phyloP scores from a whole-genome alignment of 2,888 invertebrate species.

The Aporophyla lueneburgensis region DNA sequence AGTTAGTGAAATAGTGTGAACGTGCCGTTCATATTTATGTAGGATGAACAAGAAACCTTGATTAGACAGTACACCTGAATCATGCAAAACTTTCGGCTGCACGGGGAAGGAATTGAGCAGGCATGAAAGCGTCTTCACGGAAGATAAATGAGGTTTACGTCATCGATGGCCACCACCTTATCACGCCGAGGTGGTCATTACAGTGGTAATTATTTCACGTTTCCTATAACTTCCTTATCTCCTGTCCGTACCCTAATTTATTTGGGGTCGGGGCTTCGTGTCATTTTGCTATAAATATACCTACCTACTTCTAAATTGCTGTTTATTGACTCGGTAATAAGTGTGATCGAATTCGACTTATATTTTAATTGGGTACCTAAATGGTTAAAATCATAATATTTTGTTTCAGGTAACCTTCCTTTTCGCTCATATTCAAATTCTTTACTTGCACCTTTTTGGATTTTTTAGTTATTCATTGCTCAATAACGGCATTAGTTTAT shows the following conservation, averaged over 20 bases:
- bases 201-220: background rate
- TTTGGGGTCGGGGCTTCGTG: background rate
- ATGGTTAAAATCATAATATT: background rate
- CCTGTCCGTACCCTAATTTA: background rate
- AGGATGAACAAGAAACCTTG: conserved; percentile 29
- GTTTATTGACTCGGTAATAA: background rate
- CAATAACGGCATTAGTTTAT: background rate
- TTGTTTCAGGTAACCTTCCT: background rate
- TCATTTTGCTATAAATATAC: background rate
- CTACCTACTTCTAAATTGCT: background rate
- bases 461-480: background rate
- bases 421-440: background rate
- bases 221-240: background rate
- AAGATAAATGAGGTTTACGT: background rate
- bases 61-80: conserved; percentile 29
- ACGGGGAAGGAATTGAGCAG: conserved; percentile 2
- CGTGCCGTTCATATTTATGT: conserved; percentile 15
- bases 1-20: background rate
- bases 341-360: background rate
- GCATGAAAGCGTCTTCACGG: background rate
- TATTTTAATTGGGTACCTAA: background rate
- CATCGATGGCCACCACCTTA: conserved; percentile 5
- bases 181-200: background rate
- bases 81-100: conserved; percentile 11
- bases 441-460: background rate